Base-by-base conservation (phyloP, 1,140 invertebrate species). In the Bacillus rossius region DNA sequence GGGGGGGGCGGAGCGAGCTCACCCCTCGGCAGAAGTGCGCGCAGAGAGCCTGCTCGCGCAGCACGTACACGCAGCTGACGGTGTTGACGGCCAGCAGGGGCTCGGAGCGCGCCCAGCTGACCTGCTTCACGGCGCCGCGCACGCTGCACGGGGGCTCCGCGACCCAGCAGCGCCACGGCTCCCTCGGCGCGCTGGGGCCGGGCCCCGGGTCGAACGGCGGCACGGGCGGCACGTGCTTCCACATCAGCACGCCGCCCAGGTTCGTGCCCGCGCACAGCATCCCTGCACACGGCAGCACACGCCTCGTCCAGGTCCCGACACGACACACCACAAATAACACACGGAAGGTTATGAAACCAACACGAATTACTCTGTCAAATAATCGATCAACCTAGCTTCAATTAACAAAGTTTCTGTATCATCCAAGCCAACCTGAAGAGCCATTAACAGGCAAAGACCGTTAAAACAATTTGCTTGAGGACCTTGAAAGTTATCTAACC, bases 241-340 rank as follows among this genome's bases (percentile, higher is more conserved):
- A 99, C 57, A 97, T 84, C 47, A 92, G 92, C 13, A 99, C 78
- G 65, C 88, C 87, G 8, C 95, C 95, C 64, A 89, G 81, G 67
- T 90, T 92, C n/a, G 94, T 96, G 14, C 93, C 94, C 56, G 86
- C 94, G 65, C 90, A 93, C 13, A 99, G 71, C 5, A 81, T 70
- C 37, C 74, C 51, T 55, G 55, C 20, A n/a, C n/a, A n/a, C n/a
- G 26, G 16, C 8, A 97, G 72, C 0, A 45, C 10, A 13, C 38
- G n/a, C n/a, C 38, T 40, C 38, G 38, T 40, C n/a, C n/a, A n/a
- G 10, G n/a, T 40, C n/a, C 38, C 38, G n/a, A n/a, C n/a, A n/a
- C n/a, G n/a, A n/a, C n/a, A n/a, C n/a, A 40, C n/a, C 38, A 40
- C 10, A n/a, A 40, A 40, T 13, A 40, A 13, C 38, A 13, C 10